Percentiles rank a stretch among this genome's conserved stretches.
These are phyloP conservation scores for Hyperoodon ampullatus DNA, from an alignment of 2,113 vertebrate genomes.

Conservation along the genomic window DNA sequence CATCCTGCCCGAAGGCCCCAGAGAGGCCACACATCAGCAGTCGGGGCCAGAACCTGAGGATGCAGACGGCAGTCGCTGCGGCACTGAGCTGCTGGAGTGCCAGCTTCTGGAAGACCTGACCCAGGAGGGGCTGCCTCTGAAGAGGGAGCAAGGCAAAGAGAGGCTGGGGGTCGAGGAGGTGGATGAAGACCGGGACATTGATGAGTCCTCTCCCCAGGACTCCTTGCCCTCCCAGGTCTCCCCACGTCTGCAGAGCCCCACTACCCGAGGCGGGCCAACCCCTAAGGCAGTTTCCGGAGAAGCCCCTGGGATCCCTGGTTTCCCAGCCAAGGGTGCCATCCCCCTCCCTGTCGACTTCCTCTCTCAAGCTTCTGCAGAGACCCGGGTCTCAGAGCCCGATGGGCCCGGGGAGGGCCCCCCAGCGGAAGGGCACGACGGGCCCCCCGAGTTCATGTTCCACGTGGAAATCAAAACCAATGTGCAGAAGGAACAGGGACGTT, in stretches of 20 bases:
- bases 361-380: slow-evolving; percentile 54
- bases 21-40: not conserved
- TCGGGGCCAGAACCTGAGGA: not conserved
- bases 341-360: slow-evolving; percentile 48
- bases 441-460: slow-evolving; percentile 61
- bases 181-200: slow-evolving; percentile 80
- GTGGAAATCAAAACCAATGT: slow-evolving; percentile 70
- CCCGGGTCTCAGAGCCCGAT: not conserved
- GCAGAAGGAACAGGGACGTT: slow-evolving; percentile 42
- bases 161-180: not conserved
- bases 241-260: not conserved
- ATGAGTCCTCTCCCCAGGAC: slow-evolving; percentile 69
- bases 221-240: slow-evolving; percentile 52
- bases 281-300: not conserved
- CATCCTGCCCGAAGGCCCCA: not conserved
- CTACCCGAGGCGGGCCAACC: fast-evolving
- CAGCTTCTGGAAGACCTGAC: not conserved
- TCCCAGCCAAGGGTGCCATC: slow-evolving; percentile 26
- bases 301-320: not conserved
- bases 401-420: not conserved
- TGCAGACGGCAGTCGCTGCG: fast-evolving
- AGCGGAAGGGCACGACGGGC: not conserved
- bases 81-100: not conserved
- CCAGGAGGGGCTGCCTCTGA: not conserved
- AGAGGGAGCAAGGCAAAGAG: slow-evolving; percentile 52